A percentile compares a stretch with the other conserved stretches of the same genome.
phyloP scores from a whole-genome alignment of 2,113 vertebrate genomes.

The Perca flavescens region DNA sequence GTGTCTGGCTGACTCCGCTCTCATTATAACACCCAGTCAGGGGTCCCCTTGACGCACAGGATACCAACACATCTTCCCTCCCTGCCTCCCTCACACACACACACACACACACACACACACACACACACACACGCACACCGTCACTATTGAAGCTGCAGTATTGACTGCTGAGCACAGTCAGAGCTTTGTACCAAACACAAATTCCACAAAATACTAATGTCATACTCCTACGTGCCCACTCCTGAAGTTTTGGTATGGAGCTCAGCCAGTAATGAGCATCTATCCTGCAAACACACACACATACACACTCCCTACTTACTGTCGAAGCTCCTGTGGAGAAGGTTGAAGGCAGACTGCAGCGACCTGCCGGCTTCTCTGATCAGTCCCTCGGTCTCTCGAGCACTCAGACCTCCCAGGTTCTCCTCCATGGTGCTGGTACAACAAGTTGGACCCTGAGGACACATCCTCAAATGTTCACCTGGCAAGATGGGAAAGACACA shows the following conservation, averaged over 20 bases:
- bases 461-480: conserved; percentile 96
- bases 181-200: conserved; percentile 53
- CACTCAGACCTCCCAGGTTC: conserved; percentile 89
- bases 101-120: conserved; percentile 7
- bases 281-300: conserved; percentile 13
- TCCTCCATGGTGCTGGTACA: conserved; percentile 96
- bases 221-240: conserved; percentile 41
- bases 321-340: conserved; percentile 91
- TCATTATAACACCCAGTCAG: conserved; percentile 81
- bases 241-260: conserved; percentile 44
- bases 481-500: not conserved
- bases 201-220: conserved; percentile 54
- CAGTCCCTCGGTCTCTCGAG: conserved; percentile 89
- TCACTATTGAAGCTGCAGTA: conserved; percentile 33
- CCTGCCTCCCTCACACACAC: not conserved
- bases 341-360: conserved; percentile 87
- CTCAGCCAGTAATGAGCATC: conserved; percentile 62
- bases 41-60: conserved; percentile 66
- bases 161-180: conserved; percentile 30
- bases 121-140: not conserved
- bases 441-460: conserved; percentile 95
- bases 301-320: conserved; percentile 83
- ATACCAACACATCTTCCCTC: conserved; percentile 45
- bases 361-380: conserved; percentile 89
- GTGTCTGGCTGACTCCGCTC: conserved; percentile 78